A percentile compares a stretch with the other conserved stretches of the same genome.
phyloP scores from a whole-genome alignment of 2,797 vertebrate species.

The Sebastiscus albofasciatus region DNA sequence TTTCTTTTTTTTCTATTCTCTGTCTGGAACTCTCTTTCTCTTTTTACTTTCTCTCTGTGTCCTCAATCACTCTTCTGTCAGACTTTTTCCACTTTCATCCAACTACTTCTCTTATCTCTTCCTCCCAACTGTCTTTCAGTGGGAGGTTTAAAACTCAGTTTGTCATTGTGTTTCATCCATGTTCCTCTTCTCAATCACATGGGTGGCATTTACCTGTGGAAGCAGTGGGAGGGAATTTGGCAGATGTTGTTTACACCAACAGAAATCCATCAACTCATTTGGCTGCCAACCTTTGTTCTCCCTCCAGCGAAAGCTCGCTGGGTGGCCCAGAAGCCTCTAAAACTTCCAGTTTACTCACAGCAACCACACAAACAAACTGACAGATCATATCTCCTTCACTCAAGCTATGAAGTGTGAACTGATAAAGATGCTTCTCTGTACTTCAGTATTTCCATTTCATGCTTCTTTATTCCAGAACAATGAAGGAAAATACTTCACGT shows the following conservation, averaged over 20 bases:
- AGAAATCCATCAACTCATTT: slow-evolving; percentile 39
- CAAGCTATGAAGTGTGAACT: neutral
- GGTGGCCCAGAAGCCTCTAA: neutral
- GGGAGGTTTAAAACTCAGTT: slow-evolving; percentile 37
- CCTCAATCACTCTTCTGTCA: neutral
- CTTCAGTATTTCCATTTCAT: no score
- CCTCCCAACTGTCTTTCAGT: slow-evolving; percentile 30
- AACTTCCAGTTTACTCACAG: slow-evolving; percentile 5
- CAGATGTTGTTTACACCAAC: slow-evolving; percentile 60
- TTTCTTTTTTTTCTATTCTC: neutral
- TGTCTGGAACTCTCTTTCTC: neutral
- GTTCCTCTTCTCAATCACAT: slow-evolving; percentile 12
- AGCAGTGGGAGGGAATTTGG: slow-evolving; percentile 34
- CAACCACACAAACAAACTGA: neutral
- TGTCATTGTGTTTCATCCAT: slow-evolving; percentile 23
- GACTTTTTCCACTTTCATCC: neutral
- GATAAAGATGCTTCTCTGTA: neutral
- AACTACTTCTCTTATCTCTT: slow-evolving; percentile 4
- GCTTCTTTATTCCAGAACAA: no score
- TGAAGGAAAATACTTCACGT: neutral
- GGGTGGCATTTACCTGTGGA: slow-evolving; percentile 26
- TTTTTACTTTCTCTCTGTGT: neutral
- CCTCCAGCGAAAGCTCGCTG: neutral
- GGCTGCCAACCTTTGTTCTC: slow-evolving; percentile 21
- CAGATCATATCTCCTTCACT: neutral